phyloP scores from a whole-genome alignment of 2,797 vertebrate genomes.

The Kryptopterus vitreolus region DNA sequence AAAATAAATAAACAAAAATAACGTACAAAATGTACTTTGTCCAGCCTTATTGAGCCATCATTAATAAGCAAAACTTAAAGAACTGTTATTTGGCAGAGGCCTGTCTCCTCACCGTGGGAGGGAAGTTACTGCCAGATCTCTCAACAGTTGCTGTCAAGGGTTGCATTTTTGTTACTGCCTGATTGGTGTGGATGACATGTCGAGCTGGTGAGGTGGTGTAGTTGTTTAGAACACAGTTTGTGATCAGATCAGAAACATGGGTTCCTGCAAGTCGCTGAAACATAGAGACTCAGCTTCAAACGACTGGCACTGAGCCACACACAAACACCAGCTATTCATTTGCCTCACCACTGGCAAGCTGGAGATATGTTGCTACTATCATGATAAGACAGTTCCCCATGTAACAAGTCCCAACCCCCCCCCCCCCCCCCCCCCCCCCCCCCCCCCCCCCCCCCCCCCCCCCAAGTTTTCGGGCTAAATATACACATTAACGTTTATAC shows the following conservation, averaged over 20 bases:
- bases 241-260: conserved; percentile 42
- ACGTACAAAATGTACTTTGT: neutral
- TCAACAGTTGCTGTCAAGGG: conserved; percentile 52
- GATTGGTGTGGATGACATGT: conserved; percentile 39
- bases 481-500: neutral
- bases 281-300: conserved; percentile 48
- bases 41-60: neutral
- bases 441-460: no score
- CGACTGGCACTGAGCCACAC: conserved; percentile 42
- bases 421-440: no score
- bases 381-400: conserved; percentile 24
- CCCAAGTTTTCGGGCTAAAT: conserved; percentile 17
- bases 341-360: conserved; percentile 22
- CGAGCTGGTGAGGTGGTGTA: conserved; percentile 6
- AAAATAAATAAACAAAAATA: neutral
- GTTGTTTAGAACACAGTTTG: conserved; percentile 25
- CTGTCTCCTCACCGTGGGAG: conserved; percentile 40
- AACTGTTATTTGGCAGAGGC: neutral
- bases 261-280: conserved; percentile 48
- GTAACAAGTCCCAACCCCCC: no score
- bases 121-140: conserved; percentile 49
- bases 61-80: neutral
- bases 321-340: conserved; percentile 38
- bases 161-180: conserved; percentile 36
- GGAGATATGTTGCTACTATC: conserved; percentile 3